phyloP scores from a whole-genome alignment of 1,140 invertebrate genomes.

The Onthophagus taurus region DNA sequence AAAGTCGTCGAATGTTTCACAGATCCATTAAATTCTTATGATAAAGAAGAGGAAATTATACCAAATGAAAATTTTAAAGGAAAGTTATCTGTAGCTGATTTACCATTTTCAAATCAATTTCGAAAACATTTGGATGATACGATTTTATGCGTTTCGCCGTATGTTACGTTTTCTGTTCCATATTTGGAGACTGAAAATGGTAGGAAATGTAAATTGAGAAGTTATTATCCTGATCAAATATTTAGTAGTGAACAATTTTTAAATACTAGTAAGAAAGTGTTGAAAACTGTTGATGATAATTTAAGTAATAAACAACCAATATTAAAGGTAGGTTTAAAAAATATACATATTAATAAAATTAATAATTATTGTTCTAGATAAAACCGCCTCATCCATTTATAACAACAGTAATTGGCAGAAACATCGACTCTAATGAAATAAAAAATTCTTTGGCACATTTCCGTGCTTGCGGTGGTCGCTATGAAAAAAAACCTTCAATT shows the following conservation, averaged over 20 bases:
- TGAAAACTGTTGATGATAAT: constrained; percentile 17
- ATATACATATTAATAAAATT: neutral
- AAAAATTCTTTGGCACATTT: constrained; percentile 73
- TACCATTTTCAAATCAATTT: constrained; percentile 59
- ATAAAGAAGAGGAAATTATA: constrained; percentile 39
- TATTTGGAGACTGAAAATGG: constrained; percentile 82
- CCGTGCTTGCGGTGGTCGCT: constrained; percentile 71
- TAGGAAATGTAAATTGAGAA: constrained; percentile 61
- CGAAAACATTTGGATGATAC: constrained; percentile 63
- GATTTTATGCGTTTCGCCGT: constrained; percentile 77
- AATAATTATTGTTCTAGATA: constrained; percentile 18
- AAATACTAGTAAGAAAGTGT: constrained; percentile 23
- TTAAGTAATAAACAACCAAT: neutral
- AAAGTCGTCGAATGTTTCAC: constrained; percentile 42
- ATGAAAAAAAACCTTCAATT: constrained; percentile 30
- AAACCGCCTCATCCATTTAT: constrained; percentile 62
- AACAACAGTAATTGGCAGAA: constrained; percentile 53
- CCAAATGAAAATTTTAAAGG: constrained; percentile 17
- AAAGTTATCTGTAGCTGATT: constrained; percentile 44
- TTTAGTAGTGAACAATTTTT: constrained; percentile 59
- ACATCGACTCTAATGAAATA: constrained; percentile 53
- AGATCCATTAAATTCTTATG: constrained; percentile 65
- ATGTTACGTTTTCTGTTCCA: constrained; percentile 73
- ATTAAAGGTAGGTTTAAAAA: neutral
- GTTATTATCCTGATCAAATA: constrained; percentile 70